Conservation (phyloP, 2,797 vertebrate species). For the Periparus ater region DNA sequence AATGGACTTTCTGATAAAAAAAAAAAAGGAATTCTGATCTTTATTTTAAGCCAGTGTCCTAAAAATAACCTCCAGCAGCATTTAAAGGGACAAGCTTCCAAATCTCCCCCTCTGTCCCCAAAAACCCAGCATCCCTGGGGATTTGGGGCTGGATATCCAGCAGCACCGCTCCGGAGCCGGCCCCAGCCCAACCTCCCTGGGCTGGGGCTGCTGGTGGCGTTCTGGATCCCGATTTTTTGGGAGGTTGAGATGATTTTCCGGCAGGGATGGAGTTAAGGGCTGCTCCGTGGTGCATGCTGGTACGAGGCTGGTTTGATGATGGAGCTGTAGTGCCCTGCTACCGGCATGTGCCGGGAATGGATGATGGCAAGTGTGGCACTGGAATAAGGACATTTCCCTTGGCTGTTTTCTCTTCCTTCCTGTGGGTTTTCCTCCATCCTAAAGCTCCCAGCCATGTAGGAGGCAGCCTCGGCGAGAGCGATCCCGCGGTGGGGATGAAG, state of each 20-base stretch:
- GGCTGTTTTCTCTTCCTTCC: neutral
- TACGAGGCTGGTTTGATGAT: slow-evolving; percentile 71
- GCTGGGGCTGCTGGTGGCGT: rapidly evolving
- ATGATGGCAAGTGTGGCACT: neutral
- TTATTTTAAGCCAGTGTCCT: slow-evolving; percentile 28
- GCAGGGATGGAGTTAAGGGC: slow-evolving; percentile 73
- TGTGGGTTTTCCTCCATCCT: neutral
- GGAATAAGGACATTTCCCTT: slow-evolving; percentile 63
- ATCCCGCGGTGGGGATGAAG: slow-evolving; percentile 86
- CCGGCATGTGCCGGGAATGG: slow-evolving; percentile 74
- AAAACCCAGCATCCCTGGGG: neutral
- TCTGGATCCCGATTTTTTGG: rapidly evolving
- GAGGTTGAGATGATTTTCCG: neutral
- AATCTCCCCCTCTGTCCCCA: rapidly evolving
- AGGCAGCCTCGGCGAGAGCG: slow-evolving; percentile 61
- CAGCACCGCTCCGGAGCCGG: rapidly evolving
- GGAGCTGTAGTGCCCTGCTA: slow-evolving; percentile 73
- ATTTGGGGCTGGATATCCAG: rapidly evolving
- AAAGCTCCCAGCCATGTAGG: slow-evolving; percentile 73
- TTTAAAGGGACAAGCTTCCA: slow-evolving; percentile 56
- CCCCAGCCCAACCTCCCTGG: rapidly evolving
- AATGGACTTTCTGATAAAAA: neutral
- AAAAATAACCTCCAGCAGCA: slow-evolving; percentile 43
- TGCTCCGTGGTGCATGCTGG: slow-evolving; percentile 82
- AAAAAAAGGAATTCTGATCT: neutral